phyloP scores from a whole-genome alignment of 2,113 vertebrate genomes.

The Elachura formosa region DNA sequence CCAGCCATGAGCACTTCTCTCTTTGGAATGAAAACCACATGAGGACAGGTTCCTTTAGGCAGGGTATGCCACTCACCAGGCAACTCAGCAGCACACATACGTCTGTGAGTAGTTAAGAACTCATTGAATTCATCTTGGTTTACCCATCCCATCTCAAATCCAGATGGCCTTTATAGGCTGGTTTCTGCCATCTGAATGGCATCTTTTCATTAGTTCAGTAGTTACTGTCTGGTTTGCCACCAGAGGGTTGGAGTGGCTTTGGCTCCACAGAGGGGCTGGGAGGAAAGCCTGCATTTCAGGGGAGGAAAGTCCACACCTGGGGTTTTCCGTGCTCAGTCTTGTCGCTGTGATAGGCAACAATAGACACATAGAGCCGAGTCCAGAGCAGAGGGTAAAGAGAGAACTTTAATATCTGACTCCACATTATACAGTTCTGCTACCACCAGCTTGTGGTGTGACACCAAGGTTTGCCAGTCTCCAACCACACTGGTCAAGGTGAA shows the following conservation, averaged over 20 bases:
- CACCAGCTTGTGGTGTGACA: too few species aligned
- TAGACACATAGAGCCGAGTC: too few species aligned
- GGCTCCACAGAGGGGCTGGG: fast-evolving
- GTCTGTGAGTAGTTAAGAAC: background rate
- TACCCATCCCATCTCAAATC: background rate
- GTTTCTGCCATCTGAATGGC: too few species aligned
- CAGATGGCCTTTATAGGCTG: background rate
- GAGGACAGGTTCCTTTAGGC: background rate
- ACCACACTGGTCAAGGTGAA: too few species aligned
- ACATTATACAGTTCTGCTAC: too few species aligned
- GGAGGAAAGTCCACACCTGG: background rate
- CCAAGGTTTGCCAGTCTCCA: too few species aligned
- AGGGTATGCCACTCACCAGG: background rate
- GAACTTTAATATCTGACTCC: too few species aligned
- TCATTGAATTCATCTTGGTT: background rate
- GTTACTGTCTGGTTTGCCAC: background rate
- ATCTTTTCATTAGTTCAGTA: too few species aligned
- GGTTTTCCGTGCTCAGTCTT: background rate
- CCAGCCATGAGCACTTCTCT: background rate
- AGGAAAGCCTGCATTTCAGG: background rate
- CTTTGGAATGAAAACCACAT: background rate
- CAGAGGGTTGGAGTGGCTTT: background rate
- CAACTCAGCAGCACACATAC: background rate
- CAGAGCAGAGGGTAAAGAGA: too few species aligned
- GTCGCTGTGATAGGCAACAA: too few species aligned